Conservation (phyloP, 2,888 invertebrate genomes). For the Eueremaeus valkanovi region DNA sequence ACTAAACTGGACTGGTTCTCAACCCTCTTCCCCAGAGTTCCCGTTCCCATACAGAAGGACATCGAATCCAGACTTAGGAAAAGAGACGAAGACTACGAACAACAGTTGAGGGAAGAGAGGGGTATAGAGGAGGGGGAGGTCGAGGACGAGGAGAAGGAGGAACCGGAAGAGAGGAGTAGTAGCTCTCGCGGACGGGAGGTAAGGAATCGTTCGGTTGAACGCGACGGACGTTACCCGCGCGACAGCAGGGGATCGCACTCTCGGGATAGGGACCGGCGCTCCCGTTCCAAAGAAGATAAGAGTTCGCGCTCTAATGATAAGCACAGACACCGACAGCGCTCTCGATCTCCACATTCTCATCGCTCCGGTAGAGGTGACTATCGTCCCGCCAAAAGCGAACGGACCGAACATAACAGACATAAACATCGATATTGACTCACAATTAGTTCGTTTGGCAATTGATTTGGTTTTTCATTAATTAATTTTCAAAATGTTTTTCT, state of each 20-base stretch:
- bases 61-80: slow-evolving; percentile 67
- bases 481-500: background rate
- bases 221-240: background rate
- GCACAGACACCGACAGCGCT: slow-evolving; percentile 1
- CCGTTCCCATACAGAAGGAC: slow-evolving; percentile 90
- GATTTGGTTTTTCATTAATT: background rate
- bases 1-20: slow-evolving; percentile 98
- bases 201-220: background rate
- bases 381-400: background rate
- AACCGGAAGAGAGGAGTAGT: too few relatives aligned
- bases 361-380: background rate
- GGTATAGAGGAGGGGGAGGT: slow-evolving; percentile 29
- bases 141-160: background rate
- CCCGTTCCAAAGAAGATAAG: background rate
- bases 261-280: background rate
- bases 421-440: background rate
- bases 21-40: slow-evolving; percentile 95
- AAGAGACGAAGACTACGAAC: slow-evolving; percentile 29
- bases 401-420: background rate
- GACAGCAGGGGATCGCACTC: background rate
- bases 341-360: slow-evolving; percentile 9
- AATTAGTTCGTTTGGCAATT: background rate
- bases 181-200: background rate
- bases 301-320: background rate
- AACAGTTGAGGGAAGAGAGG: slow-evolving; percentile 18